A percentile compares a stretch with the other conserved stretches of the same genome.
Evolutionary conservation across 2,113 vertebrate species (phyloP).

Genomic region (Lontra canadensis): DNA sequence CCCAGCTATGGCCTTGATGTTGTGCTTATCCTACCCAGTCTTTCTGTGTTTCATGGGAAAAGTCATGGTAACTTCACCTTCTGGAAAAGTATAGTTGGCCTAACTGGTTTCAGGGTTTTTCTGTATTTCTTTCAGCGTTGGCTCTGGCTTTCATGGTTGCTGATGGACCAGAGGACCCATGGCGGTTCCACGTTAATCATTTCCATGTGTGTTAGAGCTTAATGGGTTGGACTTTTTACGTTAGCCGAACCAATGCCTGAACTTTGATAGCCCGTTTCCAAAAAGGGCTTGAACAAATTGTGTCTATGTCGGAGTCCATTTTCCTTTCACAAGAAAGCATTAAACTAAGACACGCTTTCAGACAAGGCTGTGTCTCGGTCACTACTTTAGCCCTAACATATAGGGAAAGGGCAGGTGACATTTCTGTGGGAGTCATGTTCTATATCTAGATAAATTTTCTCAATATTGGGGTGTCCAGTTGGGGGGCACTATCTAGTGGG

Average conservation of each 20-base stretch:
- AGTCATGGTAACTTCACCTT: not conserved
- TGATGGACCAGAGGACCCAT: constrained; percentile 48
- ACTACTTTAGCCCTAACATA: not conserved
- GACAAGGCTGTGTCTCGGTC: not conserved
- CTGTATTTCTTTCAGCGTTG: constrained; percentile 1
- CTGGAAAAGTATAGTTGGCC: constrained; percentile 43
- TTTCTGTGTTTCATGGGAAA: not conserved
- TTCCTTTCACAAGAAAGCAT: constrained; percentile 10
- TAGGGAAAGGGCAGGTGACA: not conserved
- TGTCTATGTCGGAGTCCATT: constrained; percentile 52
- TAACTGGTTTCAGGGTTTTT: not conserved
- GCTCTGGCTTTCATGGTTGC: constrained; percentile 31
- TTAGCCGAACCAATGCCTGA: constrained; percentile 38
- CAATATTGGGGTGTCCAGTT: not conserved
- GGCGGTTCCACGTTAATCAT: not conserved
- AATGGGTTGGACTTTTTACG: not conserved
- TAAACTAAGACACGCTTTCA: not conserved
- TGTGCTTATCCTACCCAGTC: not conserved
- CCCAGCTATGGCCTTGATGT: not conserved
- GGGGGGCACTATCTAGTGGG: not conserved
- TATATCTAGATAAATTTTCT: not conserved
- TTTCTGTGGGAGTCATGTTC: not conserved
- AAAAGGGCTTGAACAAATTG: constrained; percentile 27
- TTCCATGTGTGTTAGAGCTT: not conserved
- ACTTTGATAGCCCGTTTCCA: constrained; percentile 51